Evolutionary conservation across 2,113 vertebrate species (phyloP).

Genomic region (Hippolais icterina): DNA sequence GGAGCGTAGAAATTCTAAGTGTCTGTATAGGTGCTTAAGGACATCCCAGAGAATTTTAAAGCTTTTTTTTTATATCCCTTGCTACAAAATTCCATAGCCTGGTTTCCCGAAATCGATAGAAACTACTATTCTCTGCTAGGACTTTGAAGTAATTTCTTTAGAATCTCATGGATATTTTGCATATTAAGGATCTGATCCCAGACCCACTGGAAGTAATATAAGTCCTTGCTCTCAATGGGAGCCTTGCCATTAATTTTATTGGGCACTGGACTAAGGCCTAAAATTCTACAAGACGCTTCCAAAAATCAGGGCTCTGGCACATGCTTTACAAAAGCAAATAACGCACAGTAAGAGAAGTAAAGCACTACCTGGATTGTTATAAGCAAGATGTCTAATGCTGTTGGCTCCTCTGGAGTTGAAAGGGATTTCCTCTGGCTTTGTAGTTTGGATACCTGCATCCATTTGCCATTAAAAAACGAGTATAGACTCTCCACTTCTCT

Average conservation of each 20-base stretch:
- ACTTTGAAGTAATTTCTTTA: constrained; percentile 33
- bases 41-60: constrained; percentile 33
- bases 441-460: constrained; percentile 94
- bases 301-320: constrained; percentile 41
- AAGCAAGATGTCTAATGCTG: constrained; percentile 93
- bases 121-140: constrained; percentile 19
- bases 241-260: constrained; percentile 62
- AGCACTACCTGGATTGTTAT: constrained; percentile 93
- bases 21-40: constrained; percentile 43
- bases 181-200: constrained; percentile 40
- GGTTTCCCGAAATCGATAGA: constrained; percentile 52
- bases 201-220: constrained; percentile 44
- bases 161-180: constrained; percentile 33
- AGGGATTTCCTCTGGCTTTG: constrained; percentile 98
- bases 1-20: not conserved
- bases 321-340: constrained; percentile 43
- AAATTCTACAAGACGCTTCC: constrained; percentile 43
- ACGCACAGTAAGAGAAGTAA: constrained; percentile 24
- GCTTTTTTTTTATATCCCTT: constrained; percentile 38
- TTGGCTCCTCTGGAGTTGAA: constrained; percentile 95
- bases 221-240: constrained; percentile 38
- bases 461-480: constrained; percentile 91
- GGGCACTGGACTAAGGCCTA: constrained; percentile 52
- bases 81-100: constrained; percentile 8
- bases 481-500: constrained; percentile 89